These are phyloP conservation scores for Callaeas wilsoni DNA, from an alignment of 2,113 vertebrate genomes.

Conservation along the genomic window DNA sequence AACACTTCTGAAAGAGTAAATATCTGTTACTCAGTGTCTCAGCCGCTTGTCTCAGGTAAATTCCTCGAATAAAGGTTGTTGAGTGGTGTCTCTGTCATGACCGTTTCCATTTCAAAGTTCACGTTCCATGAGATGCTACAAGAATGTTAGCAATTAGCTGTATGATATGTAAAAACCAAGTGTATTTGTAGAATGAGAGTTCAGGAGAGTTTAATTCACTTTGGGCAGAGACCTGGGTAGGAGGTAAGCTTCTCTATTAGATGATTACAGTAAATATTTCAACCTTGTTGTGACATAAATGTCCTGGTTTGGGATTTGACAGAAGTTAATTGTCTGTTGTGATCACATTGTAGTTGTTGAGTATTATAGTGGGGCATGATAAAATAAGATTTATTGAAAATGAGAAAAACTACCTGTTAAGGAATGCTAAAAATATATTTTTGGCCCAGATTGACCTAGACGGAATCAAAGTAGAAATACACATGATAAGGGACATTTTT, in stretches of 20 bases:
- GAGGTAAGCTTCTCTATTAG: conserved; percentile 37
- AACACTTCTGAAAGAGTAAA: conserved; percentile 6
- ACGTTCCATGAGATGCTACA: not conserved
- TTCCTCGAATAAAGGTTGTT: conserved; percentile 25
- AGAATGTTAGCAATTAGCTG: conserved; percentile 35
- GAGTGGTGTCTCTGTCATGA: not conserved
- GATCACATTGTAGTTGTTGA: not conserved
- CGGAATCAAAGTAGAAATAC: not conserved
- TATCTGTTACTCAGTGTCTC: not conserved
- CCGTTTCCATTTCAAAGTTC: conserved; percentile 40
- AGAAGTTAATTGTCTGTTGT: conserved; percentile 64
- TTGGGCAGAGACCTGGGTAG: conserved; percentile 22
- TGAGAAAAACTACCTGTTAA: not conserved
- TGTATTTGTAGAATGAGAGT: conserved; percentile 38
- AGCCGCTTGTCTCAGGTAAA: conserved; percentile 1
- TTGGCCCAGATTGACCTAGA: not conserved
- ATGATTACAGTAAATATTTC: conserved; percentile 42
- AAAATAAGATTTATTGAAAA: conserved; percentile 33
- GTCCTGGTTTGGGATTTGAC: conserved; percentile 38
- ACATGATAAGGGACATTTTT: not conserved
- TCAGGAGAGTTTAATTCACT: conserved; percentile 44
- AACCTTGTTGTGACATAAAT: conserved; percentile 48
- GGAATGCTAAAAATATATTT: not conserved
- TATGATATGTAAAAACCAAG: conserved; percentile 9
- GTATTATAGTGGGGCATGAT: not conserved